Evolutionary conservation across 2,888 invertebrate genomes (phyloP).

Genomic region (Sarcophaga carnaria): DNA sequence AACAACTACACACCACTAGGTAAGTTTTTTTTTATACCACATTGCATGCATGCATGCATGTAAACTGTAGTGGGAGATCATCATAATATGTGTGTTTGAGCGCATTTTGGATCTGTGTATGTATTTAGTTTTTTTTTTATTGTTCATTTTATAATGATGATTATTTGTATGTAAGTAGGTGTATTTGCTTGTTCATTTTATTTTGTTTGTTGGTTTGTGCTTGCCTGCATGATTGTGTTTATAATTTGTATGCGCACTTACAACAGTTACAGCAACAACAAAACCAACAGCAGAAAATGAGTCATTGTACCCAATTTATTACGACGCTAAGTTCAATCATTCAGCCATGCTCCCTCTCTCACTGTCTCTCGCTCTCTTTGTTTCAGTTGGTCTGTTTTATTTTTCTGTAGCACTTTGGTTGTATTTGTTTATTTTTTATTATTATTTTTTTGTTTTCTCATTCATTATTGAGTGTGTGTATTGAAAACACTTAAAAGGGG

Average conservation of each 20-base stretch:
- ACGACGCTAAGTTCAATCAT: slow-evolving; percentile 8
- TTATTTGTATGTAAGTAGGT: not conserved
- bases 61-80: no score
- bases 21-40: not conserved
- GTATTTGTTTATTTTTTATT: not conserved
- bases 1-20: not conserved
- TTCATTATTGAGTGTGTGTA: not conserved
- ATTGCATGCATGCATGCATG: no score
- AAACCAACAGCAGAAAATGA: slow-evolving; percentile 39
- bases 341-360: not conserved
- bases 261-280: not conserved
- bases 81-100: no score
- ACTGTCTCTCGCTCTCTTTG: no score
- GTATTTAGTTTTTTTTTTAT: no score
- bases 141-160: no score
- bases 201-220: not conserved
- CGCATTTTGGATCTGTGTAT: no score
- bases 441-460: not conserved
- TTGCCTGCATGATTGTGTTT: not conserved
- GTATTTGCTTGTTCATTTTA: not conserved
- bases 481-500: slow-evolving; percentile 38
- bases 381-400: not conserved
- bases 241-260: not conserved
- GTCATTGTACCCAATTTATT: slow-evolving; percentile 65
- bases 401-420: not conserved